Evolutionary conservation across 2,113 vertebrate species (phyloP).

Genomic region (Saimiri boliviensis): DNA sequence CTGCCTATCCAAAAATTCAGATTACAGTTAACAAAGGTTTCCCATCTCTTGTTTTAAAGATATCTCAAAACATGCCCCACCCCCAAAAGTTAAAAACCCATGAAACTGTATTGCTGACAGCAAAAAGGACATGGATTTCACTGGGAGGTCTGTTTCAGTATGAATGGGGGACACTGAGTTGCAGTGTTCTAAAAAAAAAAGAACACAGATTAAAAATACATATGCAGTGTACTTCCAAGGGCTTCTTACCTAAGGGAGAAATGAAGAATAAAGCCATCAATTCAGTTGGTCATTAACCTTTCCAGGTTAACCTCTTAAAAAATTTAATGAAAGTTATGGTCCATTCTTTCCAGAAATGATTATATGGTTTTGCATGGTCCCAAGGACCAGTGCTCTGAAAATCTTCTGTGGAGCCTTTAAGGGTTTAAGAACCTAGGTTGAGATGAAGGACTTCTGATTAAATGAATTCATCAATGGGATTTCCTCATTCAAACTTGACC

Average conservation of each 20-base stretch:
- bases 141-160: constrained; percentile 57
- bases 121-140: constrained; percentile 42
- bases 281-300: background rate
- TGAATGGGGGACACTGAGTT: constrained; percentile 10
- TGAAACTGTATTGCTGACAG: background rate
- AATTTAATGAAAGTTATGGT: background rate
- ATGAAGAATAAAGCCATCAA: background rate
- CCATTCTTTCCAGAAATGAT: background rate
- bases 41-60: constrained; percentile 57
- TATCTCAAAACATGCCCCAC: constrained; percentile 56
- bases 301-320: constrained; percentile 36
- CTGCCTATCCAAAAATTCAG: constrained; percentile 48
- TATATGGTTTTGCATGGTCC: background rate
- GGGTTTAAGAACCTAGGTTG: background rate
- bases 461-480: background rate
- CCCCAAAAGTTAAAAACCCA: no score
- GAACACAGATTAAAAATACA: background rate
- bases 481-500: background rate
- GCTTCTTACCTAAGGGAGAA: background rate
- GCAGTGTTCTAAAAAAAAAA: constrained; percentile 44
- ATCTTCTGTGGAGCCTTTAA: background rate
- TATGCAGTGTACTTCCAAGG: background rate
- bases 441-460: background rate
- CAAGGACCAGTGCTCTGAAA: background rate
- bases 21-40: constrained; percentile 63